Evolutionary conservation across 2,797 vertebrate species (phyloP), one percentile per base, ranked within the genome.

Genomic region (Anas acuta): DNA sequence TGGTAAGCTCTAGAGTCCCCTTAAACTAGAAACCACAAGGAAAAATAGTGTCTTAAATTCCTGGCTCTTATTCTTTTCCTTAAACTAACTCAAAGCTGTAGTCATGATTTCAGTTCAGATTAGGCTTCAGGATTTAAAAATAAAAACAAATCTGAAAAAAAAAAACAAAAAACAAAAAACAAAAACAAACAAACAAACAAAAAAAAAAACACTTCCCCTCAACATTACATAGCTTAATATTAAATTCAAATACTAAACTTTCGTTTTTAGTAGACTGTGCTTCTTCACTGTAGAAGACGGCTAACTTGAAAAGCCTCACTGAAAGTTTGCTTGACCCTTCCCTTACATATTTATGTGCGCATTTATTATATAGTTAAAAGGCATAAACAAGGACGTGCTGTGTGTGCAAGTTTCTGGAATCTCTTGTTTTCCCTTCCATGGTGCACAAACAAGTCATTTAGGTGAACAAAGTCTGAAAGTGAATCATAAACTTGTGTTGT

Each of bases 391-490:
- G 87, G 80, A 93, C 72, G 49, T 76, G 94, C 95, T 95, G 91
- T 45, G 90, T 95, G 33, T 77, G 84, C 33, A 4, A 80, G 81
- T 95, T 96, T 91, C 69, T 74, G 93, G 87, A 96, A 90, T 85
- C 89, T 94, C 95, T 94, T 96, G 94, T 95, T 96, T 96, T 95
- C 84, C 84, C 66, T 82, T 93, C 90, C 87, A 62, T 54, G 93
- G 91, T 56, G 41, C 95, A 92, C 95, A 97, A 97, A 97, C 96
- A 97, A 97, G 93, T 92, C 30, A 84, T 96, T 94, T 93, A 93
- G 80, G 71, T 6, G 97, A 95, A 96, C 97, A 97, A 98, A 98
- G 97, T 98, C 97, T 97, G 95, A 97, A 96, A 97, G 96, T 97
- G 96, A 98, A 97, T 97, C 96, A 98, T 97, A 96, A 97, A 97